These are phyloP conservation scores for Cinclus mexicanus DNA, from an alignment of 2,113 vertebrate species.

Conservation along the genomic window DNA sequence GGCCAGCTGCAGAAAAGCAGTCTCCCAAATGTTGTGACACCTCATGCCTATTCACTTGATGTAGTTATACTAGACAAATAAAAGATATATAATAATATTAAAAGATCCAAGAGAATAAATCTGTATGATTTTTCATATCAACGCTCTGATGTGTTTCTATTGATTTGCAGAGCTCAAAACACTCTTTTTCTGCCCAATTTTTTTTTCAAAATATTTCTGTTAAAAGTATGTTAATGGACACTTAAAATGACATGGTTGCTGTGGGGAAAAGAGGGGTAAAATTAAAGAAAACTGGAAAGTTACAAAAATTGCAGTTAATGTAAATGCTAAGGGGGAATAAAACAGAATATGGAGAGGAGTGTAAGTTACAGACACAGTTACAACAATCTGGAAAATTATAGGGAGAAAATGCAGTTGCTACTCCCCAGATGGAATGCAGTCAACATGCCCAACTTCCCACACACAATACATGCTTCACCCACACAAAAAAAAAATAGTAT, in stretches of 20 bases:
- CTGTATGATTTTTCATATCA: background rate
- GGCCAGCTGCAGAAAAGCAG: background rate
- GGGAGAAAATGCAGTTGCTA: background rate
- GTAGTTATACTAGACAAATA: background rate
- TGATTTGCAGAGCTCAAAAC: conserved; percentile 69
- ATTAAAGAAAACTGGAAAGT: background rate
- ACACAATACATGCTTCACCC: background rate
- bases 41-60: background rate
- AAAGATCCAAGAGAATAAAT: background rate
- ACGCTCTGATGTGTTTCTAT: conserved; percentile 8
- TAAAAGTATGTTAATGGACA: conserved; percentile 72
- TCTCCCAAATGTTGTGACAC: background rate
- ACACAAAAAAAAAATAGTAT: background rate
- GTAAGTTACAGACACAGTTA: background rate
- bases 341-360: background rate
- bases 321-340: background rate
- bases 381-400: background rate
- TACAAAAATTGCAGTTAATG: background rate
- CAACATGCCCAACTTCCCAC: background rate
- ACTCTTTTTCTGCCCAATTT: conserved; percentile 38
- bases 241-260: conserved; percentile 46
- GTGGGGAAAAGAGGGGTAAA: background rate
- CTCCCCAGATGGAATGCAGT: background rate
- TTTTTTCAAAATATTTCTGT: conserved; percentile 48
- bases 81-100: background rate